phyloP scores from a whole-genome alignment of 2,113 vertebrate species.

The Bufo bufo region DNA sequence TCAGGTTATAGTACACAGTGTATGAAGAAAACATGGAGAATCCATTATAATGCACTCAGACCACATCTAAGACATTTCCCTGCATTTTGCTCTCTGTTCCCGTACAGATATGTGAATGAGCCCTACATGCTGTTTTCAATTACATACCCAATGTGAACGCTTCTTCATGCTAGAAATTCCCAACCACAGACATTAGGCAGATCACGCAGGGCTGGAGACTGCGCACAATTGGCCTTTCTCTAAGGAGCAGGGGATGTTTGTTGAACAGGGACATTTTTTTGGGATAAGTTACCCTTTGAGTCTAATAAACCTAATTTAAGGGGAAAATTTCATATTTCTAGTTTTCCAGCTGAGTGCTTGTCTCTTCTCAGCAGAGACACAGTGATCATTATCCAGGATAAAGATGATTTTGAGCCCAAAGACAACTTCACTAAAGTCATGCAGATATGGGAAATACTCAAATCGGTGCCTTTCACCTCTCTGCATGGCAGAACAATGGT shows the following conservation, averaged over 20 bases:
- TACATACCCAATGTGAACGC: neutral
- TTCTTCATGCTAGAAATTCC: constrained; percentile 14
- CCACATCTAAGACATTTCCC: neutral
- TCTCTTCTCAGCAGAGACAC: constrained; percentile 2
- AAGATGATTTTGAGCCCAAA: neutral
- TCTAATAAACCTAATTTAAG: constrained; percentile 8
- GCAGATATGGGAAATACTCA: neutral
- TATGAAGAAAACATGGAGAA: neutral
- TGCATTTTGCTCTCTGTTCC: neutral
- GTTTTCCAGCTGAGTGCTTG: neutral
- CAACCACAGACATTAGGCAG: constrained; percentile 3
- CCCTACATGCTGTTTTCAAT: neutral
- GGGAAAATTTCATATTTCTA: constrained; percentile 9
- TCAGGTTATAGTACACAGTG: neutral
- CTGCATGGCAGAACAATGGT: neutral
- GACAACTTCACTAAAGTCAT: neutral
- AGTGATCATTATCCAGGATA: constrained; percentile 11
- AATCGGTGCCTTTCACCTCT: neutral
- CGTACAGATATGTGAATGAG: neutral
- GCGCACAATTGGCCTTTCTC: neutral
- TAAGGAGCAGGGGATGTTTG: neutral
- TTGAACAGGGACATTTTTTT: constrained; percentile 2
- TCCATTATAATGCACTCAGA: neutral
- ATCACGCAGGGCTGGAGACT: constrained; percentile 9
- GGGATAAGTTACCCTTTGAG: constrained; percentile 12